phyloP scores from a whole-genome alignment of 2,888 invertebrate genomes.

The Pandemis heparana region DNA sequence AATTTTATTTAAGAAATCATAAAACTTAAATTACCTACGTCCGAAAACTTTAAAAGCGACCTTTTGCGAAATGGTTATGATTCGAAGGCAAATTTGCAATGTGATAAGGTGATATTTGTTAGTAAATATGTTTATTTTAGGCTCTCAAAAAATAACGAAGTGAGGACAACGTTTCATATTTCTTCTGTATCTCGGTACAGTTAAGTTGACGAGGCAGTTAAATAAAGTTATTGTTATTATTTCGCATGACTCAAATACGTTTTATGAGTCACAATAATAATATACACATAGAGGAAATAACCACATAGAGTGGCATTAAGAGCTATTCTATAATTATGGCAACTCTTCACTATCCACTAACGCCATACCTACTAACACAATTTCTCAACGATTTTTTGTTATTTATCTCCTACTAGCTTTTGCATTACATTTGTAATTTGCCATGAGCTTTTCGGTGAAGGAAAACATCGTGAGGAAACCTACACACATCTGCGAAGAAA shows the following conservation, averaged over 20 bases:
- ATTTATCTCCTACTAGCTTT: no score
- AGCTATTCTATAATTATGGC: no score
- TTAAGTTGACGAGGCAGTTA: background rate
- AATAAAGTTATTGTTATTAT: background rate
- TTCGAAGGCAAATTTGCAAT: background rate
- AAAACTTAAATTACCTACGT: background rate
- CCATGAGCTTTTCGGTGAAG: no score
- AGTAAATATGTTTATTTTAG: background rate
- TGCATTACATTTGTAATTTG: no score
- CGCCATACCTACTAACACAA: no score
- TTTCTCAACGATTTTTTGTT: no score
- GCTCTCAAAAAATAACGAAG: background rate
- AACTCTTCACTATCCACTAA: no score
- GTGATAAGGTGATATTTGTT: background rate
- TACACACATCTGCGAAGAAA: no score
- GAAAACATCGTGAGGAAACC: no score
- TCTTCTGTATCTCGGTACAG: background rate
- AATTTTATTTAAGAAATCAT: background rate
- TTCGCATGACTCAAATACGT: background rate
- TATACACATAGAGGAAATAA: background rate
- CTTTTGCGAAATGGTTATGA: constrained; percentile 4
- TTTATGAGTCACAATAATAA: background rate
- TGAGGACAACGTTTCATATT: background rate
- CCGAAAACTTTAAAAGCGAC: background rate
- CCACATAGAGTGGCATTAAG: no score